These are phyloP conservation scores for Pseudorhiza aurosa DNA, from an alignment of 30 jellyfish, hydroid and myxozoan species.

Conservation along the genomic window DNA sequence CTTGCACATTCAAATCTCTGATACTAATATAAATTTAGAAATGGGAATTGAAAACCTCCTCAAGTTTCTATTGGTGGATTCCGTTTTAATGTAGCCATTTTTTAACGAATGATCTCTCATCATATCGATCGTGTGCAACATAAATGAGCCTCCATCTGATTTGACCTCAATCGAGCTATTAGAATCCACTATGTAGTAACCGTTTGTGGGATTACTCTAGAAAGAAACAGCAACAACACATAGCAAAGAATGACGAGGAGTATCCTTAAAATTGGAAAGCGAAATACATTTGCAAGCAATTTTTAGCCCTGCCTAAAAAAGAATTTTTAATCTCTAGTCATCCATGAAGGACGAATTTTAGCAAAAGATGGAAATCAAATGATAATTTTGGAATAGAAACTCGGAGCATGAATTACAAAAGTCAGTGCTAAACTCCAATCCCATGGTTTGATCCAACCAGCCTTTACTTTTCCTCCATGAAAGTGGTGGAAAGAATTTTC, in stretches of 20 bases:
- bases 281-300: too few relatives aligned
- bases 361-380: too few relatives aligned
- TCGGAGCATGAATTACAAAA: too few relatives aligned
- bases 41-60: conserved; percentile 75
- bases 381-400: neutral
- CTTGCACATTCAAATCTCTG: too few relatives aligned
- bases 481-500: conserved; percentile 21
- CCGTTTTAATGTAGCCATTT: conserved; percentile 77
- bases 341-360: too few relatives aligned
- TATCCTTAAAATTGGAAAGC: too few relatives aligned
- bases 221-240: neutral
- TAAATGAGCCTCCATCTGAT: conserved; percentile 88
- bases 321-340: too few relatives aligned
- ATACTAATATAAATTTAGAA: too few relatives aligned
- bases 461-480: conserved; percentile 35
- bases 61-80: conserved; percentile 40
- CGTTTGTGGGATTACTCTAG: conserved; percentile 65
- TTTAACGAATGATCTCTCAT: conserved; percentile 55
- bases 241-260: too few relatives aligned
- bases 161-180: conserved; percentile 71
- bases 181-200: conserved; percentile 62
- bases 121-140: conserved; percentile 47
- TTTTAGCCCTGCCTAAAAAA: too few relatives aligned
- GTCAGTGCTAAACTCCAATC: conserved; percentile 57
- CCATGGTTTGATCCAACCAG: conserved; percentile 68